Conservation (phyloP, 2,888 invertebrate genomes). For the Sarcophaga rosellei region DNA sequence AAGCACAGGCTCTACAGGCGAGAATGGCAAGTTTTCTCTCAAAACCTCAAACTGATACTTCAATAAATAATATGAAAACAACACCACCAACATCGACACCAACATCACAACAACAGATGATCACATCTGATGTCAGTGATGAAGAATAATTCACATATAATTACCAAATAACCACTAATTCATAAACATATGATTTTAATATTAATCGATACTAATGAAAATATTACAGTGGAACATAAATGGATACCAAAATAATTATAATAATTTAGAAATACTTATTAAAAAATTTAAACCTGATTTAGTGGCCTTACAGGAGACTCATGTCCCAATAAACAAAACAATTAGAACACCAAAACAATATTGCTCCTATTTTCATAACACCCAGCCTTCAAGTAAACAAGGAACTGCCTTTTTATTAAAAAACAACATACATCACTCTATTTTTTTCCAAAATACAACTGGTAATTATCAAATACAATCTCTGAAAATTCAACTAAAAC, state of each 20-base stretch:
- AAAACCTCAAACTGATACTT: not conserved
- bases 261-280: constrained; percentile 12
- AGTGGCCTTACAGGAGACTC: constrained; percentile 14
- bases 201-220: not conserved
- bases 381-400: not conserved
- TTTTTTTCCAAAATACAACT: too few species aligned
- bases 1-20: not conserved
- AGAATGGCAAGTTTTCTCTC: constrained; percentile 7
- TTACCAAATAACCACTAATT: too few species aligned
- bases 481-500: too few species aligned
- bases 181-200: too few species aligned
- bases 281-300: not conserved
- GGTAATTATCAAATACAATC: too few species aligned
- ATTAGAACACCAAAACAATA: not conserved
- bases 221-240: constrained; percentile 17
- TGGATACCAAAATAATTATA: not conserved
- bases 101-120: too few species aligned
- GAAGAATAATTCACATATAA: too few species aligned
- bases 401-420: not conserved
- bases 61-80: not conserved
- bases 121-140: too few species aligned
- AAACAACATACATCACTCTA: too few species aligned
- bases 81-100: not conserved
- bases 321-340: not conserved
- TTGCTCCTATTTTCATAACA: constrained; percentile 9